Evolutionary conservation across 2,113 vertebrate species (phyloP).

Genomic region (Geococcyx californianus): DNA sequence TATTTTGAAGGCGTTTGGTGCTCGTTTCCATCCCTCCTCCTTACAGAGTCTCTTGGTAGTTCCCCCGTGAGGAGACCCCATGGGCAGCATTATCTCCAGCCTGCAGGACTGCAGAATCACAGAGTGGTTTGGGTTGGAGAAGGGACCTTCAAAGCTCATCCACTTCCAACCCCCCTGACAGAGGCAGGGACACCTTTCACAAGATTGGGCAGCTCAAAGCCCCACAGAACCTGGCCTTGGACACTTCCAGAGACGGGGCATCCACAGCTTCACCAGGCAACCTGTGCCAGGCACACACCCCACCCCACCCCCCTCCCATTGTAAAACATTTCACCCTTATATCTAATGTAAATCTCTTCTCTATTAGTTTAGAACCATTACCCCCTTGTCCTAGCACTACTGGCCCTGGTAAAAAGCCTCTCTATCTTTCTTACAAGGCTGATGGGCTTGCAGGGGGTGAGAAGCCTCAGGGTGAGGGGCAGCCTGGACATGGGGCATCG

Average conservation of each 20-base stretch:
- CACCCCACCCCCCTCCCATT: too few species aligned
- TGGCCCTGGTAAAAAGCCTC: not conserved
- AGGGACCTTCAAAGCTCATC: not conserved
- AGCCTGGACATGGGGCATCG: rapidly evolving
- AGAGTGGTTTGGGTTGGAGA: not conserved
- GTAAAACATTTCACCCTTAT: too few species aligned
- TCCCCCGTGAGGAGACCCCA: not conserved
- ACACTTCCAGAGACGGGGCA: not conserved
- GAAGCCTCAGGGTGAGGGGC: not conserved
- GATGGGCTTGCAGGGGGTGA: not conserved
- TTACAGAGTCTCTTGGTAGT: rapidly evolving
- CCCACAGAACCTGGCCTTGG: not conserved
- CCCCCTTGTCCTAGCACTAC: not conserved
- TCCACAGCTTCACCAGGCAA: not conserved
- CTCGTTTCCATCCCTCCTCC: not conserved
- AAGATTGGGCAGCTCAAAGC: not conserved
- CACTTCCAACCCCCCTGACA: rapidly evolving
- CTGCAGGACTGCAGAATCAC: not conserved
- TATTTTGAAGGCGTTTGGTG: not conserved
- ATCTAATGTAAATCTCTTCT: not conserved
- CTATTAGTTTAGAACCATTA: not conserved
- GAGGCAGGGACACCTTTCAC: not conserved
- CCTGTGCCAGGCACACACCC: too few species aligned
- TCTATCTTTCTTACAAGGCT: not conserved
- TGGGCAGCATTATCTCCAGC: not conserved